Base-by-base conservation (phyloP, 1,140 invertebrate genomes). In the Popillia japonica region DNA sequence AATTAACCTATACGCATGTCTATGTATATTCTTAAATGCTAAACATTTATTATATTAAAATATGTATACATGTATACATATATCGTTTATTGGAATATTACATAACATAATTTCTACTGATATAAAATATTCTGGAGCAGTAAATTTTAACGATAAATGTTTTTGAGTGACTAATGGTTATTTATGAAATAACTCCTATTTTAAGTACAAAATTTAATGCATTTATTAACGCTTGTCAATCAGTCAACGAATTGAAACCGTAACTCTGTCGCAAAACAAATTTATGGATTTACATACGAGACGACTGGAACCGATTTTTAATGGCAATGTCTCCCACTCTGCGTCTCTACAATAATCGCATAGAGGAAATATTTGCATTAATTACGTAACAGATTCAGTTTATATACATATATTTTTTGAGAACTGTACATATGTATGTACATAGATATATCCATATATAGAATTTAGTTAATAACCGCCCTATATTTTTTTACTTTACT, bases 151-250 rank as follows among this genome's bases (percentile, higher is more conserved):
- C 17, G 48, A 55, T 17, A n/a, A 55, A 55, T 17, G 17, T 55
- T 48, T 0, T 48, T 14, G 48, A 14, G 2, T 55, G n/a, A 55
- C 48, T 55, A 55, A 55, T 17, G 14, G 48, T 17, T n/a, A 17
- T 55, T 55, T 55, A 55, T 55, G 48, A 55, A 55, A 55, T 55
- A 55, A 17, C 48, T 55, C 9, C 14, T n/a, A 55, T 14, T 17
- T 55, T 55, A 55, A 55, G 48, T 55, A 55, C 48, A n/a, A 55
- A 55, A 55, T 55, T 55, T 55, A 55, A 55, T 55, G 48, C 48
- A 55, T 55, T 55, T 55, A 55, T 55, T 55, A 55, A 55, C 48
- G 48, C 48, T 55, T 55, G 48, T 55, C 48, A 55, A 55, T 55
- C 48, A 55, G 48, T 55, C 9, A 55, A 55, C 48, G 48, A n/a